A percentile compares a stretch with the other conserved stretches of the same genome.
Conservation (phyloP, 1,140 invertebrate genomes). For the Drosophila repletoides region DNA sequence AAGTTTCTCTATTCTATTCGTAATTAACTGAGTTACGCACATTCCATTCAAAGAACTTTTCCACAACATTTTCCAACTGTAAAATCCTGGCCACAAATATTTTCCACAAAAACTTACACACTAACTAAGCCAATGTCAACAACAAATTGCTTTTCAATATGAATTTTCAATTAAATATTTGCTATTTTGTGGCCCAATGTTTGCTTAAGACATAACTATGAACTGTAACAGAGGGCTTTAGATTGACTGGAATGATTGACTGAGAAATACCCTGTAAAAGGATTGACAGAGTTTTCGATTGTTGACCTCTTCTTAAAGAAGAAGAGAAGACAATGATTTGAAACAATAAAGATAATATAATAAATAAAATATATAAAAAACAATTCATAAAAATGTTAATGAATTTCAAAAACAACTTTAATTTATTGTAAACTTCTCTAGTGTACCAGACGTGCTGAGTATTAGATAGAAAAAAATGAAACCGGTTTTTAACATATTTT, state of each 20-base stretch:
- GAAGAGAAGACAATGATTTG: too few species aligned
- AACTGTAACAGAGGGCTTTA: background rate
- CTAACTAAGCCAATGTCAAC: background rate
- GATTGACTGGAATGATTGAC: background rate
- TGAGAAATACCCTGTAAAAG: background rate
- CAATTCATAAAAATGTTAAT: background rate
- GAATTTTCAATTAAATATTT: conserved; percentile 22
- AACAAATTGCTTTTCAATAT: conserved; percentile 3
- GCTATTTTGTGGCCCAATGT: conserved; percentile 4
- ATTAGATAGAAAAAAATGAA: too few species aligned
- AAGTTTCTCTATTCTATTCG: too few species aligned
- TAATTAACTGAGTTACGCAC: background rate
- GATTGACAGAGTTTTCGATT: too few species aligned
- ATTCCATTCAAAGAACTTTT: background rate
- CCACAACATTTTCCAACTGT: too few species aligned
- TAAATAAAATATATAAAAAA: background rate
- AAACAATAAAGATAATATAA: too few species aligned
- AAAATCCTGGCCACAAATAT: conserved; percentile 8
- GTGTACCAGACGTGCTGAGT: too few species aligned
- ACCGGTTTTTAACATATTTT: background rate
- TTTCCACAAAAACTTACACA: conserved; percentile 19
- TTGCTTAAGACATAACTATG: background rate
- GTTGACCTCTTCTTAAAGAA: too few species aligned
- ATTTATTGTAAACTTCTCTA: too few species aligned
- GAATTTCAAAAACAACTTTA: too few species aligned